phyloP scores from a whole-genome alignment of 2,888 invertebrate species.

The Sphaerophoria rueppellii region DNA sequence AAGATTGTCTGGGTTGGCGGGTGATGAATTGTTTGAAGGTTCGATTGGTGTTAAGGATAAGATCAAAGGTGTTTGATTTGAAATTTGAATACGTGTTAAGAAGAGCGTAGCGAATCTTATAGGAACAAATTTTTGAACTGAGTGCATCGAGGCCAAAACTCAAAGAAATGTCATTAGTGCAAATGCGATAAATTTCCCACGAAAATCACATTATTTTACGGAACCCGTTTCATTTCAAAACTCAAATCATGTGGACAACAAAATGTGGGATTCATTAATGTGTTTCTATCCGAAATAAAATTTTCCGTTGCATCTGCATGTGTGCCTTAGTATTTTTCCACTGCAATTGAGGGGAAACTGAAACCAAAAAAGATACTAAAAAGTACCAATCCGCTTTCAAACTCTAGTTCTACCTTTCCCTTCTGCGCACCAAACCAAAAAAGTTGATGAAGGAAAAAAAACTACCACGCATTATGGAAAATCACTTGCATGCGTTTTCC shows the following conservation, averaged over 20 bases:
- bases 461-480: conserved; percentile 62
- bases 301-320: conserved; percentile 19
- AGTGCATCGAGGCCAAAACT: too few relatives aligned
- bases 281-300: conserved; percentile 26
- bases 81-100: not conserved
- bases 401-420: not conserved
- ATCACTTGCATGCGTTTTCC: conserved; percentile 57
- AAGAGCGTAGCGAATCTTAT: not conserved
- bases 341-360: not conserved
- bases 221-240: not conserved
- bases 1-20: not conserved
- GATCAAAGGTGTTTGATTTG: not conserved
- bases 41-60: conserved; percentile 13
- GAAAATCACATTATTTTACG: not conserved
- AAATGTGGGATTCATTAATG: not conserved
- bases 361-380: not conserved
- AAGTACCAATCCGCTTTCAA: not conserved
- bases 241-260: not conserved
- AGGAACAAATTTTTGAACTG: too few relatives aligned
- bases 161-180: too few relatives aligned
- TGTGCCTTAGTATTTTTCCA: conserved; percentile 21
- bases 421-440: not conserved
- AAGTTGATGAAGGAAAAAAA: not conserved
- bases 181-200: too few relatives aligned
- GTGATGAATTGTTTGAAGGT: conserved; percentile 23